Evolutionary conservation across 2,113 vertebrate species (phyloP).

Genomic region (Leucosticte australis): DNA sequence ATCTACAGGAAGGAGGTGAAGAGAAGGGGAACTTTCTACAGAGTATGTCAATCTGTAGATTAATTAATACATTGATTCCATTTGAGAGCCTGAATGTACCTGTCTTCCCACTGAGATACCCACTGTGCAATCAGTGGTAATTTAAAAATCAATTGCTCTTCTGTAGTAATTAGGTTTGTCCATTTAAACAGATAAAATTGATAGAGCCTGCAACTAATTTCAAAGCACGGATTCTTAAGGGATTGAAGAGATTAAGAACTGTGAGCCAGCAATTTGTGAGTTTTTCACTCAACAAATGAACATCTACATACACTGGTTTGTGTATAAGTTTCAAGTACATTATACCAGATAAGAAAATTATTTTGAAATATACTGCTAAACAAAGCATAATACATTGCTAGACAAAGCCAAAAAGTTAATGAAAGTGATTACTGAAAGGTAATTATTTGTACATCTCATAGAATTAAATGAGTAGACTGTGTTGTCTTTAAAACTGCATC

Average conservation of each 20-base stretch:
- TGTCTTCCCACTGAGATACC: slow-evolving; percentile 72
- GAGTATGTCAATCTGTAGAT: slow-evolving; percentile 57
- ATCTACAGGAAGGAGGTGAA: not conserved
- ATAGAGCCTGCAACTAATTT: slow-evolving; percentile 75
- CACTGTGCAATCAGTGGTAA: slow-evolving; percentile 73
- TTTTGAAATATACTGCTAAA: slow-evolving; percentile 37
- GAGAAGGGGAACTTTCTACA: slow-evolving; percentile 1
- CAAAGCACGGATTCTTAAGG: slow-evolving; percentile 63
- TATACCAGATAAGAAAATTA: not conserved
- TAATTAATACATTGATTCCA: slow-evolving; percentile 75
- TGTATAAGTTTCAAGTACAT: not conserved
- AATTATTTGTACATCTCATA: not conserved
- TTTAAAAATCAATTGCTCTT: slow-evolving; percentile 78
- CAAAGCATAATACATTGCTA: not conserved
- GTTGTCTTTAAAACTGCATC: not conserved
- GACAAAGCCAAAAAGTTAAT: not conserved
- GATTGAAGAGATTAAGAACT: slow-evolving; percentile 64
- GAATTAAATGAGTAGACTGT: not conserved
- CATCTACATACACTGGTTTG: not conserved
- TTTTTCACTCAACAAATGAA: slow-evolving; percentile 26
- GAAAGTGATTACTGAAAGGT: not conserved
- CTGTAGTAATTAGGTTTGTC: slow-evolving; percentile 78
- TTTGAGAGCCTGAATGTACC: slow-evolving; percentile 69
- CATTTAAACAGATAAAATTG: slow-evolving; percentile 77
- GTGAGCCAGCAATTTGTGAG: slow-evolving; percentile 49